Conservation (phyloP, 35 echinoderm and acorn worm species). For the Ophioderma brevispina region DNA sequence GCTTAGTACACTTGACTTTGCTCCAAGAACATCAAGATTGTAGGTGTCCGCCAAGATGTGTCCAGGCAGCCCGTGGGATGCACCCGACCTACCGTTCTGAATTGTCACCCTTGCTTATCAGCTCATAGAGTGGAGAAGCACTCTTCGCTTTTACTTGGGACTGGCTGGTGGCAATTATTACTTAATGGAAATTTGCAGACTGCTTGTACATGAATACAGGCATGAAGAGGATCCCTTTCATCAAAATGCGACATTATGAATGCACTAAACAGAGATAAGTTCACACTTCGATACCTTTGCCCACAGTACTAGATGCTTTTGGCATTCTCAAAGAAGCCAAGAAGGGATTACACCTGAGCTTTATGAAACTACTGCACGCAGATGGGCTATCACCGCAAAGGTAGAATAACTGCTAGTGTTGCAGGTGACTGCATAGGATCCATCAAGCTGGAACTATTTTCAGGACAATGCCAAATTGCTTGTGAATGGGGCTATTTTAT, state of each 20-base stretch:
- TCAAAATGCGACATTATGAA: background rate
- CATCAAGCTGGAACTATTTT: too few species aligned
- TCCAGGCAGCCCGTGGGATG: background rate
- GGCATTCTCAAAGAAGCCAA: background rate
- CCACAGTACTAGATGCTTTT: background rate
- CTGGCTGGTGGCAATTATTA: background rate
- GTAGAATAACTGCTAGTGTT: too few species aligned
- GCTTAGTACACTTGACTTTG: conserved; percentile 55
- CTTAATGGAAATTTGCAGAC: background rate
- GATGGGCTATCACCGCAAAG: too few species aligned
- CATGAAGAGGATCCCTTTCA: background rate
- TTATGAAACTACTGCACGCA: too few species aligned
- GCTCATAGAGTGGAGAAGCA: background rate
- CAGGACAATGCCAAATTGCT: too few species aligned
- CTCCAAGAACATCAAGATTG: conserved; percentile 52
- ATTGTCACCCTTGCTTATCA: background rate
- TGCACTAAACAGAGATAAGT: background rate
- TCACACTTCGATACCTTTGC: background rate
- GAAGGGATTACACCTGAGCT: too few species aligned
- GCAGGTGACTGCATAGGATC: too few species aligned
- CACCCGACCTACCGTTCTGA: background rate
- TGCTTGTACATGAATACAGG: background rate
- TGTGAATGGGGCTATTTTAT: too few species aligned
- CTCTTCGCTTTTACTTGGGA: background rate
- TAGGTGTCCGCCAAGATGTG: conserved; percentile 39